Evolutionary conservation across 2,888 invertebrate genomes (phyloP), one percentile per base, ranked within the genome.

Genomic region (Cryptocephalus primarius): DNA sequence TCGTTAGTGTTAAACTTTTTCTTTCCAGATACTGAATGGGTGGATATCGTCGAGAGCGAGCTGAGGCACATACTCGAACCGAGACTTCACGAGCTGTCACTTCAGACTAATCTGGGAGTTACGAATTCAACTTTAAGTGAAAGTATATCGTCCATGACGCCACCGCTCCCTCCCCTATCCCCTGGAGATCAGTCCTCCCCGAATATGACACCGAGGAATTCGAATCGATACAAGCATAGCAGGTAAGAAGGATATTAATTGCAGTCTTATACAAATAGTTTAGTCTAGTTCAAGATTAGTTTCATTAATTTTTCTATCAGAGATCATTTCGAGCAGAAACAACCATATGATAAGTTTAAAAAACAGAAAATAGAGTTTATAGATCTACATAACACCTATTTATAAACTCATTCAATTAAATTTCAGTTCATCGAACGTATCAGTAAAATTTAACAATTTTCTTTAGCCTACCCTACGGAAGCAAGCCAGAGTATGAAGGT

Each of bases 21-120:
- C 33, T 4, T 8, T 32, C 79, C 77, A 55, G 85, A 85, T 59
- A 79, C 83, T 32, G 86, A 87, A 67, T 88, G 88, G 88, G 85
- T 85, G 1, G 86, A 86, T 58, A 77, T 85, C 42, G 87, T 87
- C 9, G 87, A 88, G 65, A 84, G 83, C 40, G 88, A 88, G 65
- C 72, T 88, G 14, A 74, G 86, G 12, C 83, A 84, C 65, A 87
- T 87, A 60, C 67, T 87, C 52, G 85, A 86, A 61, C 85, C 85
- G 1, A 81, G 82, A 64, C 70, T 84, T 44, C 80, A 83, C n/a
- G 74, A 75, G 54, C 66, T 80, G 65, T 71, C 79, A 34, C 68
- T 81, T 45, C 75, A 73, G 45, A 62, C 64, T 56, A 62, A 61
- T 57, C 65, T 66, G 4, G 78, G 77, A 8, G 79, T 80, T n/a